phyloP scores from a whole-genome alignment of 2,113 vertebrate species.

The Eurystomus gularis region DNA sequence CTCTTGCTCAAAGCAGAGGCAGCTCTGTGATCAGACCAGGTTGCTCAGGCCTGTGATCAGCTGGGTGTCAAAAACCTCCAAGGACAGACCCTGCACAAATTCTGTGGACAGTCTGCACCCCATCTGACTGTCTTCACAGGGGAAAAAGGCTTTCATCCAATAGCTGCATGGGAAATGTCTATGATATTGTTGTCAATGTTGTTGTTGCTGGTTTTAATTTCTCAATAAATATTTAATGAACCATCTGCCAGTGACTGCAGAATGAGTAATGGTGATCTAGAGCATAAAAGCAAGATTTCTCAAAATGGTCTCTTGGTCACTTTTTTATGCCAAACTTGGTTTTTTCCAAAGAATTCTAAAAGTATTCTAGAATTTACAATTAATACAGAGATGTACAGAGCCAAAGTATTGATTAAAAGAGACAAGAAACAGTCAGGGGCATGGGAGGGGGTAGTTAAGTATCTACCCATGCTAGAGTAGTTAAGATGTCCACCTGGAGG shows the following conservation, averaged over 20 bases:
- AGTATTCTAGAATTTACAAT: background rate
- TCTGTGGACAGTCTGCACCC: background rate
- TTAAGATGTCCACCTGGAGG: background rate
- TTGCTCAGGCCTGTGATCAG: background rate
- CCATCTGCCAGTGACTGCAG: slow-evolving; percentile 9
- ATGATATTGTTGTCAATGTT: background rate
- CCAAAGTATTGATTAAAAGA: background rate
- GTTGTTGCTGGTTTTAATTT: slow-evolving; percentile 3
- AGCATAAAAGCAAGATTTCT: background rate
- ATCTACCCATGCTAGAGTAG: background rate
- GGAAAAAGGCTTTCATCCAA: background rate
- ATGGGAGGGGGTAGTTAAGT: background rate
- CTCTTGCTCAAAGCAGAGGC: background rate
- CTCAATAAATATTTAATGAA: slow-evolving; percentile 34
- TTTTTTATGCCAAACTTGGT: background rate
- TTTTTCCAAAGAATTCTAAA: background rate
- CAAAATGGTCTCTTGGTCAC: background rate
- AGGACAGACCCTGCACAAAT: background rate
- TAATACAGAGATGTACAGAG: background rate
- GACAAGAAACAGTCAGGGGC: background rate
- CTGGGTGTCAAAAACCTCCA: background rate
- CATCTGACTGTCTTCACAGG: background rate
- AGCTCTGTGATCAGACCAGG: background rate
- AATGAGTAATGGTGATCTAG: background rate
- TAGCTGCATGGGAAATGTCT: background rate